These are phyloP conservation scores for Dicerorhinus sumatrensis DNA, from an alignment of 2,113 vertebrate genomes.

Conservation along the genomic window DNA sequence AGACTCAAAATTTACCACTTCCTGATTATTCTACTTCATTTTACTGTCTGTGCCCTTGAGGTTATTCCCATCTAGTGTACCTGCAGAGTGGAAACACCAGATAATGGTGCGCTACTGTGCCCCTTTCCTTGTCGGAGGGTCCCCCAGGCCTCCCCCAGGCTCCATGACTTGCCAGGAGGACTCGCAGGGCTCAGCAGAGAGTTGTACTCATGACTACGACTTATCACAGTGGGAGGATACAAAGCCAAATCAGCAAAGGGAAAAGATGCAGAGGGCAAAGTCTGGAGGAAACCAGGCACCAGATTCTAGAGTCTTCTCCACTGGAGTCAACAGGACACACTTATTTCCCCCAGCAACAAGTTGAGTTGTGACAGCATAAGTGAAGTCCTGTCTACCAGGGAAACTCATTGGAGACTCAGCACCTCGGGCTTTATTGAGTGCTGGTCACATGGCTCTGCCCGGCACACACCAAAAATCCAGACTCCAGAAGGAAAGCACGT, in stretches of 20 bases:
- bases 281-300: too few species aligned
- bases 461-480: rapidly evolving
- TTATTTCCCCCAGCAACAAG: too few species aligned
- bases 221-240: not conserved
- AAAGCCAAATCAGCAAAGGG: not conserved
- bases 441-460: not conserved
- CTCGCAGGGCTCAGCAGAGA: not conserved
- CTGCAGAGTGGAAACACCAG: not conserved
- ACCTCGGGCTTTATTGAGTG: not conserved
- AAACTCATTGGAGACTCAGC: too few species aligned
- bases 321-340: too few species aligned
- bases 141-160: not conserved
- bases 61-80: not conserved
- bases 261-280: too few species aligned
- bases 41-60: not conserved
- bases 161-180: not conserved
- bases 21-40: not conserved
- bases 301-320: too few species aligned
- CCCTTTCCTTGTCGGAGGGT: not conserved
- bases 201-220: not conserved
- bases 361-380: too few species aligned
- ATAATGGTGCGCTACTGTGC: rapidly evolving
- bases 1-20: not conserved
- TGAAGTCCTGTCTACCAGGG: too few species aligned
- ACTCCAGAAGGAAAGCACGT: not conserved